phyloP scores from a whole-genome alignment of 53 echinoderm and acorn worm species.

The Temnopleurus reevesii region DNA sequence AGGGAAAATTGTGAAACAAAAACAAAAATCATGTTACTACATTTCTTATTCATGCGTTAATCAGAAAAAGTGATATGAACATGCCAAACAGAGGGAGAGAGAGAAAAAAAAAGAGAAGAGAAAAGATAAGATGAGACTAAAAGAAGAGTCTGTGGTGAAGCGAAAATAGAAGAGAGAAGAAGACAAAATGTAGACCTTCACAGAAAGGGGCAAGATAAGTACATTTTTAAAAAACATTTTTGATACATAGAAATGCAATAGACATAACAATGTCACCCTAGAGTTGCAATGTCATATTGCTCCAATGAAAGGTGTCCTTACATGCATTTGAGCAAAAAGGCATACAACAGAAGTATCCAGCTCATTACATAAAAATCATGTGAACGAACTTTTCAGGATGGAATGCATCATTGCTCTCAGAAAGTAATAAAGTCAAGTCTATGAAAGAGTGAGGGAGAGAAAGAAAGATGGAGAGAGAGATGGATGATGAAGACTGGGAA shows the following conservation, averaged over 20 bases:
- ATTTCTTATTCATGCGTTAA: background rate
- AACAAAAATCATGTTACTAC: background rate
- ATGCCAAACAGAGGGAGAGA: background rate
- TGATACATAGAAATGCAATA: too few relatives aligned
- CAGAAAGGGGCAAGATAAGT: too few relatives aligned
- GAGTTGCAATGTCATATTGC: too few relatives aligned
- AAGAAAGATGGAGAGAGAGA: background rate
- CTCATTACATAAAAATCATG: background rate
- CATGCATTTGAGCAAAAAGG: too few relatives aligned
- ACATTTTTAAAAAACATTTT: too few relatives aligned
- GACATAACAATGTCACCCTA: too few relatives aligned
- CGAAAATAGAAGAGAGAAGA: background rate
- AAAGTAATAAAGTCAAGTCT: slow-evolving; percentile 3
- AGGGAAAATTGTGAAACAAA: background rate
- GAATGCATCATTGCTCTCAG: background rate
- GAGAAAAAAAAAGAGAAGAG: background rate
- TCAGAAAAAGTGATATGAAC: background rate
- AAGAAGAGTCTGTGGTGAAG: background rate
- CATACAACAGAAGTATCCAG: too few relatives aligned
- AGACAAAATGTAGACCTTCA: background rate
- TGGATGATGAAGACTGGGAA: background rate
- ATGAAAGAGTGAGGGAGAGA: background rate
- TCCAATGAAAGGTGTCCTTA: too few relatives aligned
- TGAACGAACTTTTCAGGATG: background rate
- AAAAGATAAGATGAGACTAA: background rate